Evolutionary conservation across 2,888 invertebrate genomes (phyloP), one percentile per base, ranked within the genome.

Genomic region (Horisme vitalbata): DNA sequence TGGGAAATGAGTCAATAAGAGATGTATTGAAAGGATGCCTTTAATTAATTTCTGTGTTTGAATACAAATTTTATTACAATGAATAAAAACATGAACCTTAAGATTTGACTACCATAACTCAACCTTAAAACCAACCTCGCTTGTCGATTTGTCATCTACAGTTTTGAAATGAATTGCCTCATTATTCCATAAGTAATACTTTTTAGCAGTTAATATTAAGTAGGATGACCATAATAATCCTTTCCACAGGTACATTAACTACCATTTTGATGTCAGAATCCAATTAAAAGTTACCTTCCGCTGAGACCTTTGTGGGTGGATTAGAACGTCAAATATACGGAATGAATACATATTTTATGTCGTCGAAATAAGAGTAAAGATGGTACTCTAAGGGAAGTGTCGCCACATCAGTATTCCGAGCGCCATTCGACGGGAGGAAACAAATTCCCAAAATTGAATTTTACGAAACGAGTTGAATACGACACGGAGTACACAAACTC

Each of bases 371-470:
- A 79, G 75, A 43, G 41, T 41, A 41, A 41, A 37, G 37, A 47
- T 37, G 33, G 36, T 21, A 20, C 68, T 71, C 71, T 57, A 68
- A 61, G 61, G 63, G 61, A 70, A 67, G 75, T 71, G 71, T 75
- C 73, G 51, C 61, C 68, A 57, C 81, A 89, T 89, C 82, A 88
- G 88, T 89, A 89, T 89, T 88, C 88, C 65, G 73, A 63, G 61
- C 84, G 71, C 74, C 75, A 71, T 78, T 78, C 84, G 75, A 74
- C 79, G 81, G 75, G 81, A 83, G 84, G 87, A 83, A 86, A 89
- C 89, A 88, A 89, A 89, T 89, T 88, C 83, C 84, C 88, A 87
- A 88, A 89, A 89, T 89, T 89, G 89, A 88, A 89, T 89, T 88
- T 88, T 86, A 80, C 73, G 86, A 83, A 88, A 88, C 88, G 87